These are phyloP conservation scores for Agrochola lychnidis DNA, from an alignment of 2,888 invertebrate genomes.

Conservation along the genomic window DNA sequence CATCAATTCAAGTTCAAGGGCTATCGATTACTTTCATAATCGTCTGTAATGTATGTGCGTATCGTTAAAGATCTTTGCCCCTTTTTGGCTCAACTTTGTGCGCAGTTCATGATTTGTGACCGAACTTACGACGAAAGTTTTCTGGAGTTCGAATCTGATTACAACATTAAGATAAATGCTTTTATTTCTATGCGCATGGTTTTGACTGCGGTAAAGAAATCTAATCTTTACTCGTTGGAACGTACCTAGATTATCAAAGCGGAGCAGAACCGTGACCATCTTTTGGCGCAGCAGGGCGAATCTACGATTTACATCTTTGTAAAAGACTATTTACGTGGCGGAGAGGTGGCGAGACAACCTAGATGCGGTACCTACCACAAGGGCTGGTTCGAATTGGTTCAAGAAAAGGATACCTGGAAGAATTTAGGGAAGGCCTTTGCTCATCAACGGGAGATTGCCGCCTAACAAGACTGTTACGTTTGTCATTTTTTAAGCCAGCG, in stretches of 20 bases:
- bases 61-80: slow-evolving; percentile 46
- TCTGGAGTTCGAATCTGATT: slow-evolving; percentile 50
- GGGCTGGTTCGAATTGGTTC: no score
- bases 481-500: neutral
- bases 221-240: neutral
- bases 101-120: slow-evolving; percentile 52
- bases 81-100: slow-evolving; percentile 39
- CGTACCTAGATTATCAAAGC: neutral
- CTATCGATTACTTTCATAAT: slow-evolving; percentile 44
- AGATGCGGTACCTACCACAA: neutral
- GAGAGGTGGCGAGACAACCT: neutral
- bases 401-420: neutral
- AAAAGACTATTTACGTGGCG: neutral
- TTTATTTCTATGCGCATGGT: slow-evolving; percentile 44
- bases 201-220: slow-evolving; percentile 20
- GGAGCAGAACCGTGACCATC: neutral
- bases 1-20: slow-evolving; percentile 52
- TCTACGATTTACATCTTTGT: neutral
- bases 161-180: slow-evolving; percentile 48
- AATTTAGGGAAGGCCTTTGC: neutral
- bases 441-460: neutral
- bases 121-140: slow-evolving; percentile 44
- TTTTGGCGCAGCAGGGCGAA: neutral
- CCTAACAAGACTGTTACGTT: neutral
- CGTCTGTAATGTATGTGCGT: slow-evolving; percentile 38